Percentiles rank a stretch among this genome's conserved stretches.
Evolutionary conservation across 2,888 invertebrate genomes (phyloP).

Genomic region (Pollenia griseotomentosa): DNA sequence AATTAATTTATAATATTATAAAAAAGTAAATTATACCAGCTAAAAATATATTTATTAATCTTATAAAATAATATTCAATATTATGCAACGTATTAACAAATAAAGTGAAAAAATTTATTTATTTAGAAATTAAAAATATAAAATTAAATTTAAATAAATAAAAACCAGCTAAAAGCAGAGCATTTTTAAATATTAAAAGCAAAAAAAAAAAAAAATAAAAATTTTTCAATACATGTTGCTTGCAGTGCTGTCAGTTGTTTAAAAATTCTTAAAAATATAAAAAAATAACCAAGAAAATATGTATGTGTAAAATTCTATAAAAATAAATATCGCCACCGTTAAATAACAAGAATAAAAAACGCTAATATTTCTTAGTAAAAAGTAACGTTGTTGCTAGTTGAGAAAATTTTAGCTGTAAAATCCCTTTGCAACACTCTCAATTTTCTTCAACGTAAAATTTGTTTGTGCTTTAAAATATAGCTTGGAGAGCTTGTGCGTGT

Average conservation of each 20-base stretch:
- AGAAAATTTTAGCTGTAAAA: background rate
- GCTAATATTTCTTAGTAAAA: background rate
- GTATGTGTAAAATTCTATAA: background rate
- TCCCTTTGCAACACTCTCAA: too few relatives aligned
- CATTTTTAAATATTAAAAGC: constrained; percentile 55
- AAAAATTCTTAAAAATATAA: constrained; percentile 29
- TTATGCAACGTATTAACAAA: constrained; percentile 53
- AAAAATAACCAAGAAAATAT: constrained; percentile 7
- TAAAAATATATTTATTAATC: constrained; percentile 52
- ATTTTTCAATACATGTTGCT: constrained; percentile 5
- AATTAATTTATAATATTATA: constrained; percentile 53
- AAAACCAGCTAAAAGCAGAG: constrained; percentile 62
- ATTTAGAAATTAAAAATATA: constrained; percentile 45
- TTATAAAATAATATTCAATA: constrained; percentile 71
- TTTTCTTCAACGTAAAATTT: too few relatives aligned
- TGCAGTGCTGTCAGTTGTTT: constrained; percentile 47
- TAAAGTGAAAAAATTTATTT: constrained; percentile 42
- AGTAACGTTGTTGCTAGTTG: constrained; percentile 4
- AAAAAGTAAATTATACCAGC: constrained; percentile 48
- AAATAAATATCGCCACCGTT: background rate
- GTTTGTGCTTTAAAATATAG: too few relatives aligned
- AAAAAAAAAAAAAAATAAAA: constrained; percentile 33
- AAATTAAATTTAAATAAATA: constrained; percentile 42
- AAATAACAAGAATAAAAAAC: background rate
- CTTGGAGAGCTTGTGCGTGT: background rate